Conservation (phyloP, 1,140 invertebrate genomes). For the Camponotus vicinus region DNA sequence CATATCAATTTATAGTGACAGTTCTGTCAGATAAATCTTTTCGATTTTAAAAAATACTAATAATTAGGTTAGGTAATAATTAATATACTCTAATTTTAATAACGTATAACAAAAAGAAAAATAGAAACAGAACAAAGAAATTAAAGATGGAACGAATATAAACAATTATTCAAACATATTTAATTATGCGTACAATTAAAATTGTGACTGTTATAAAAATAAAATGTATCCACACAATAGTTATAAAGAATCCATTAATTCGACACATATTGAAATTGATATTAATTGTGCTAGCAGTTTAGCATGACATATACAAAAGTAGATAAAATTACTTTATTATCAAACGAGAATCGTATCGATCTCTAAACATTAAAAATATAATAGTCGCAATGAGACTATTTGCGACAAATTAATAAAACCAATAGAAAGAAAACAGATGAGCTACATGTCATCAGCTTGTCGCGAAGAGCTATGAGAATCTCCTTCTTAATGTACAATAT, state of each 20-base stretch:
- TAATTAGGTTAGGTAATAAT: conserved; percentile 1
- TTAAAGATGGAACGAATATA: neutral
- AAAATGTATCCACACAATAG: neutral
- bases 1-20: too few relatives aligned
- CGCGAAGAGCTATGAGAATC: conserved; percentile 68
- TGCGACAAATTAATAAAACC: conserved; percentile 67
- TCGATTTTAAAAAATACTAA: neutral
- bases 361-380: conserved; percentile 66
- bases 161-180: neutral
- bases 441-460: conserved; percentile 69
- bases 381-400: conserved; percentile 64
- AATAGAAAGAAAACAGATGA: conserved; percentile 73
- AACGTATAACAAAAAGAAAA: neutral
- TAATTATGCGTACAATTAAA: neutral
- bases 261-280: neutral
- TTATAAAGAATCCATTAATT: conserved; percentile 22
- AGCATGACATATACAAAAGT: conserved; percentile 68
- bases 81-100: neutral
- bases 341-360: conserved; percentile 55
- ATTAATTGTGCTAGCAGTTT: conserved; percentile 64
- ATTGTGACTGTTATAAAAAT: conserved; percentile 6
- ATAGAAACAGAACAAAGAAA: neutral
- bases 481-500: conserved; percentile 74
- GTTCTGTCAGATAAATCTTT: conserved; percentile 13
- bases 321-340: conserved; percentile 68